Conservation (phyloP, 2,113 vertebrate genomes). For the Nyctereutes procyonoides region DNA sequence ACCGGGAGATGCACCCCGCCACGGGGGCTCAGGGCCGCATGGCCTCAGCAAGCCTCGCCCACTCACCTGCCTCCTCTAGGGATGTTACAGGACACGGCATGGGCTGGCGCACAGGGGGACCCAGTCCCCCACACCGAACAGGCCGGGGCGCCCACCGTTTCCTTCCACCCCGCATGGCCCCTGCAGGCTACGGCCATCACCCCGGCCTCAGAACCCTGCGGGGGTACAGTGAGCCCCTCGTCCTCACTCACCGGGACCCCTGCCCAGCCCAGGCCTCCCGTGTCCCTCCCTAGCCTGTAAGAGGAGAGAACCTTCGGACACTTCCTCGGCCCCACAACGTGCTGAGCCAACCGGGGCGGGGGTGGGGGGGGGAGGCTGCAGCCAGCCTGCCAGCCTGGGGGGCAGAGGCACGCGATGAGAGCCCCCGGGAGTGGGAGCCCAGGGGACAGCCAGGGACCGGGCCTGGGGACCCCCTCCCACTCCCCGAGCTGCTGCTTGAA, state of each 20-base stretch:
- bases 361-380: fast-evolving
- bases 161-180: not conserved
- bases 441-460: fast-evolving
- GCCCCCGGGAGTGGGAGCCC: not conserved
- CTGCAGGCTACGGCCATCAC: fast-evolving
- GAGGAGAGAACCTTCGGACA: not conserved
- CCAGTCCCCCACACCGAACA: fast-evolving
- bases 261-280: fast-evolving
- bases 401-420: fast-evolving
- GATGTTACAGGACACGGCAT: fast-evolving
- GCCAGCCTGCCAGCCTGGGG: no score
- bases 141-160: not conserved
- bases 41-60: no score
- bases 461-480: not conserved
- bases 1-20: not conserved
- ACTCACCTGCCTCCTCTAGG: not conserved
- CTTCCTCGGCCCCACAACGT: not conserved
- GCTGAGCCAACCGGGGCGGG: not conserved
- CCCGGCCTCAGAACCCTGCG: fast-evolving
- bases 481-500: no score
- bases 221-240: fast-evolving
- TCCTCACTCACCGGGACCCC: not conserved
- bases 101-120: not conserved
- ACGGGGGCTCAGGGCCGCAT: not conserved
- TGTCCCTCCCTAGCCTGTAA: not conserved